Conservation (phyloP, 2,113 vertebrate species). For the Anarhynchus alexandrinus region DNA sequence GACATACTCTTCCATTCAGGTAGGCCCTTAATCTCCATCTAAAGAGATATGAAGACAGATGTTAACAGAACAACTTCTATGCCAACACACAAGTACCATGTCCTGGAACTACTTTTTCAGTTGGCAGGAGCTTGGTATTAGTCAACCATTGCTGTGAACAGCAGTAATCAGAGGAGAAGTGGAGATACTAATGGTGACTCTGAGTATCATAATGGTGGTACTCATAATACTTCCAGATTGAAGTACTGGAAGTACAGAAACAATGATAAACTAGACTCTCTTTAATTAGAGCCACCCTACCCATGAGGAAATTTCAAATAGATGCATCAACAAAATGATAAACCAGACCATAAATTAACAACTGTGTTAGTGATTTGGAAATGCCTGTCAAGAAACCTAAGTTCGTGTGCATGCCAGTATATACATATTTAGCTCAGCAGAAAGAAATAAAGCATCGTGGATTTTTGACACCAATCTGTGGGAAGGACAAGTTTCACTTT, state of each 20-base stretch:
- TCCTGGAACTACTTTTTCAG: neutral
- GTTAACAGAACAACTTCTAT: neutral
- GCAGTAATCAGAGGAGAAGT: neutral
- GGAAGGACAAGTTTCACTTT: neutral
- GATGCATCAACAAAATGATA: neutral
- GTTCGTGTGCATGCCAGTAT: neutral
- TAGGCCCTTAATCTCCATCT: neutral
- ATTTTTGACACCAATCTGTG: neutral
- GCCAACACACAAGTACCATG: neutral
- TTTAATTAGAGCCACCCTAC: neutral
- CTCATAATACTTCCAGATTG: neutral
- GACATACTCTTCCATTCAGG: neutral
- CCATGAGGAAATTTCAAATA: neutral
- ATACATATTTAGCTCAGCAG: neutral
- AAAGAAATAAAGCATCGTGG: neutral
- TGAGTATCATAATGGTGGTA: neutral
- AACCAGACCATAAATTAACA: neutral
- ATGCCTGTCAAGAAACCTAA: neutral
- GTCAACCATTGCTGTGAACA: neutral
- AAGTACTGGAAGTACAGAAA: neutral
- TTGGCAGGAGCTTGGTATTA: neutral
- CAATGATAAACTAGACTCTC: neutral
- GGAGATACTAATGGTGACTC: neutral
- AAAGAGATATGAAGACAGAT: neutral
- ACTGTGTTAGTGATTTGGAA: neutral